Percentiles rank a stretch among this genome's conserved stretches.
These are phyloP conservation scores for Ahaetulla prasina DNA, from an alignment of 2,113 vertebrate species.

Conservation along the genomic window DNA sequence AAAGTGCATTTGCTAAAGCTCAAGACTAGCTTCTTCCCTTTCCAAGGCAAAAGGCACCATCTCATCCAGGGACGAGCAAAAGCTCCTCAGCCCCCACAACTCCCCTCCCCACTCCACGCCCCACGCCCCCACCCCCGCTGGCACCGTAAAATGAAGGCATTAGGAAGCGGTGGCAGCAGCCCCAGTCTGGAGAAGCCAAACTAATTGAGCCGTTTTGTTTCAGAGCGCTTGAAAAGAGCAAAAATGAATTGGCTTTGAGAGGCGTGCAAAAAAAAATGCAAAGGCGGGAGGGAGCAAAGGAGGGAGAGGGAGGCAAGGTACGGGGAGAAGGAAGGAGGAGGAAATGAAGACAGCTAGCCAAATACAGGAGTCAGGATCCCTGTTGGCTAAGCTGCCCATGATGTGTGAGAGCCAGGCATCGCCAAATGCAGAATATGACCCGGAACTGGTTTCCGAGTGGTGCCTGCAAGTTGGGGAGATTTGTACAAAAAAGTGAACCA, in stretches of 20 bases:
- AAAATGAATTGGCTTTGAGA: slow-evolving; percentile 23
- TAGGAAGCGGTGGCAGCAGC: background rate
- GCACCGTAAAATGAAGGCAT: slow-evolving; percentile 29
- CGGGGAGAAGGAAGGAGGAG: fast-evolving
- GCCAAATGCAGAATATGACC: too few species aligned
- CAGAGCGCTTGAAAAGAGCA: slow-evolving; percentile 30
- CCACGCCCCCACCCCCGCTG: background rate
- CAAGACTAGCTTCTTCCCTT: background rate
- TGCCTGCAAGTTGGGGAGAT: background rate
- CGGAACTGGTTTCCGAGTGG: background rate
- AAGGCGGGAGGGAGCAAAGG: background rate
- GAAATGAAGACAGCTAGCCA: background rate
- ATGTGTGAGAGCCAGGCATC: background rate
- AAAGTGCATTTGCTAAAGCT: background rate
- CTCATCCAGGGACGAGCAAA: background rate
- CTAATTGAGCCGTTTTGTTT: slow-evolving; percentile 32
- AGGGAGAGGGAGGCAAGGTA: background rate
- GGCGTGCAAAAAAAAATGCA: background rate
- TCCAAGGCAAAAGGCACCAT: background rate
- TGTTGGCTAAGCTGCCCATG: background rate
- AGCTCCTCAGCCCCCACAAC: background rate
- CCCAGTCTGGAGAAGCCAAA: background rate
- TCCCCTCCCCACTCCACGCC: too few species aligned
- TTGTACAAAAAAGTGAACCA: background rate
- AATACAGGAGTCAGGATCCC: background rate